A percentile compares a stretch with the other conserved stretches of the same genome.
These are phyloP conservation scores for Arrhamphus sclerolepis DNA, from an alignment of 2,797 vertebrate genomes.

Conservation along the genomic window DNA sequence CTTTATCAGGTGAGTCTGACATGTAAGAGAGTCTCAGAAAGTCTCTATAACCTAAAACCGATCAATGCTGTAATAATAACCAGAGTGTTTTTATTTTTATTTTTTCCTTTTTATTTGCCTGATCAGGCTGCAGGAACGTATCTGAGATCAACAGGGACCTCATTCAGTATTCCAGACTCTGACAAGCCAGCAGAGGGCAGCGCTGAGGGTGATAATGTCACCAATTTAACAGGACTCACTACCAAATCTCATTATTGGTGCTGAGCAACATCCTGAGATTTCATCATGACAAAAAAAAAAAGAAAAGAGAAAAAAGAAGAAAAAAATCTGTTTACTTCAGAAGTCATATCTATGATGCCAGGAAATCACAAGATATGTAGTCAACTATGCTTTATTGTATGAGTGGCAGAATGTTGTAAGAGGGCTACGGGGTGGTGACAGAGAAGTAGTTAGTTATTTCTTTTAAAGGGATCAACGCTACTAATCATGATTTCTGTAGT, in stretches of 20 bases:
- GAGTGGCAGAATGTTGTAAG: conserved; percentile 16
- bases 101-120: not conserved
- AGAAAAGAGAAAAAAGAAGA: too few species aligned
- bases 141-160: conserved; percentile 90
- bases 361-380: conserved; percentile 2
- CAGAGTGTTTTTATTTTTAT: too few species aligned
- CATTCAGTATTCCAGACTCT: conserved; percentile 88
- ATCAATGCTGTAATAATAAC: not conserved
- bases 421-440: conserved; percentile 4
- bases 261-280: not conserved
- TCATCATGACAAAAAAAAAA: conserved; percentile 2
- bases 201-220: conserved; percentile 3
- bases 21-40: not conserved
- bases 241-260: not conserved
- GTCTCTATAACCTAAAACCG: not conserved
- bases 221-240: conserved; percentile 5
- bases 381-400: conserved; percentile 7
- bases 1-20: conserved; percentile 84
- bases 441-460: conserved; percentile 27
- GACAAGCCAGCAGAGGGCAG: conserved; percentile 55
- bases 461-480: conserved; percentile 14
- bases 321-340: conserved; percentile 13
- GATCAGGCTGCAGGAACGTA: conserved; percentile 88
- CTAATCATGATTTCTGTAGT: conserved; percentile 13
- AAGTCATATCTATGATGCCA: conserved; percentile 1